Conservation (phyloP, 2,888 invertebrate genomes). For the Drosophila anceps region DNA sequence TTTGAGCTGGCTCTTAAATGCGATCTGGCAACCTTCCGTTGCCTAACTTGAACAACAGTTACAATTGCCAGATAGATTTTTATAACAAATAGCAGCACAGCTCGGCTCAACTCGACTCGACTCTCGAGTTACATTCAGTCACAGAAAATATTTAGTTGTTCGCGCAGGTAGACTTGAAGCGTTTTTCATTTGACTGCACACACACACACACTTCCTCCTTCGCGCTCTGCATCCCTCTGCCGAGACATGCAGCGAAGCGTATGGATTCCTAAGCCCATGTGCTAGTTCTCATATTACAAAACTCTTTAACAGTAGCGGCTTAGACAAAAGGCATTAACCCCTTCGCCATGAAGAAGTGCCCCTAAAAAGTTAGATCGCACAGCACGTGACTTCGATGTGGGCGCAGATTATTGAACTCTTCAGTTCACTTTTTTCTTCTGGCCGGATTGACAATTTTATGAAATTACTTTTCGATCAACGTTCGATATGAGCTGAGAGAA, state of each 20-base stretch:
- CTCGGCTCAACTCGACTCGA: not conserved
- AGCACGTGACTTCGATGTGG: constrained; percentile 59
- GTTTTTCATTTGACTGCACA: constrained; percentile 25
- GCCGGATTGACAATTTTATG: constrained; percentile 7
- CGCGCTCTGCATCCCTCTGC: too few relatives aligned
- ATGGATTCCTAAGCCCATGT: constrained; percentile 53
- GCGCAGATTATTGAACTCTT: constrained; percentile 56
- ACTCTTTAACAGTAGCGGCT: constrained; percentile 33
- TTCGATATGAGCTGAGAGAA: constrained; percentile 25
- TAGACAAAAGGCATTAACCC: constrained; percentile 50
- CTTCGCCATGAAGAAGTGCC: constrained; percentile 21
- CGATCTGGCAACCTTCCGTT: constrained; percentile 26
- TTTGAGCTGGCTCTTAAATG: constrained; percentile 1
- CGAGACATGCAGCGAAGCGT: constrained; percentile 25
- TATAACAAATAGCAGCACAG: constrained; percentile 8
- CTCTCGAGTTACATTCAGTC: constrained; percentile 34
- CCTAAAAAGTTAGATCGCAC: constrained; percentile 21
- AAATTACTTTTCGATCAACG: constrained; percentile 33
- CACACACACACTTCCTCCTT: constrained; percentile 2
- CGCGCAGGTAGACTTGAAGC: constrained; percentile 38
- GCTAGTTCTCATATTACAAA: constrained; percentile 52
- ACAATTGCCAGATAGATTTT: constrained; percentile 12
- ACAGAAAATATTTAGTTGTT: constrained; percentile 17
- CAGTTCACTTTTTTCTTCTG: too few relatives aligned
- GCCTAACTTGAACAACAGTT: constrained; percentile 4